Conservation (phyloP, 2,113 vertebrate species). For the Alethe castanea region DNA sequence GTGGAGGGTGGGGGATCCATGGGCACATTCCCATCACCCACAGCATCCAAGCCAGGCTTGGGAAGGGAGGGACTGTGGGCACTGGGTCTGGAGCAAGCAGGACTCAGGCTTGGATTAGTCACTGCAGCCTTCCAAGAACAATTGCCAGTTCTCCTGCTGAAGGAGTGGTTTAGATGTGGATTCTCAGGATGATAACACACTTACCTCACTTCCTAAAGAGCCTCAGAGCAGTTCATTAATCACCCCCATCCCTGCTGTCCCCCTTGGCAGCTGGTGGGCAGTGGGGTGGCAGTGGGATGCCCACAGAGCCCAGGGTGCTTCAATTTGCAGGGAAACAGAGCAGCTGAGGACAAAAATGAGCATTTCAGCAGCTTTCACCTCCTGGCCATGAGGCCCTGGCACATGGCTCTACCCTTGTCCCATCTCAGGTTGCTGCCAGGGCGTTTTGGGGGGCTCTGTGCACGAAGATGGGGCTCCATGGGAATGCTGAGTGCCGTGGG, state of each 20-base stretch:
- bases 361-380: neutral
- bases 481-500: neutral
- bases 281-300: neutral
- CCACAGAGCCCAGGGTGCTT: neutral
- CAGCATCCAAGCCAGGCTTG: neutral
- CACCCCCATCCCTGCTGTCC: neutral
- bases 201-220: conserved; percentile 33
- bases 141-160: neutral
- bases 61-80: neutral
- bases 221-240: neutral
- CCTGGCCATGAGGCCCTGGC: neutral
- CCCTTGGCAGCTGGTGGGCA: neutral
- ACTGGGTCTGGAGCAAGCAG: neutral
- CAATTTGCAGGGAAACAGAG: neutral
- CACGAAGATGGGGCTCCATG: neutral
- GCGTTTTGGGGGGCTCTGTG: neutral
- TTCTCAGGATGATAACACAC: neutral
- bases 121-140: neutral
- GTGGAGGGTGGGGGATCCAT: accelerated
- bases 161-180: neutral
- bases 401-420: neutral
- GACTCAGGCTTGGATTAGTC: neutral
- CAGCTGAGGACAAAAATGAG: neutral
- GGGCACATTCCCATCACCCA: neutral
- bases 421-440: neutral